Evolutionary conservation across 2,113 vertebrate genomes (phyloP).

Genomic region (Balaenoptera acutorostrata): DNA sequence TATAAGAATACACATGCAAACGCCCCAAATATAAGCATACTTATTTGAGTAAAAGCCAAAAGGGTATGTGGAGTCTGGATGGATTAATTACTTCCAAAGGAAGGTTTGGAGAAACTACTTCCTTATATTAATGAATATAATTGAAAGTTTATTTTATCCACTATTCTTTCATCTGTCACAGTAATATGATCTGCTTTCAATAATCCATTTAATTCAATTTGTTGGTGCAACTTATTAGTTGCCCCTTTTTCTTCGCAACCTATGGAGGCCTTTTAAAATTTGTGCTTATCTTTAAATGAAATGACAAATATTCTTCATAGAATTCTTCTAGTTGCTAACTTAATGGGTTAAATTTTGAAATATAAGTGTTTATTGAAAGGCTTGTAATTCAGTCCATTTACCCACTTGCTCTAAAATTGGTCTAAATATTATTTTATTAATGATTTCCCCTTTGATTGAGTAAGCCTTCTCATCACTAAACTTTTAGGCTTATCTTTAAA

Average conservation of each 20-base stretch:
- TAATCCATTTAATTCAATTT: not conserved
- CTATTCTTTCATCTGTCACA: not conserved
- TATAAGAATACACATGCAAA: not conserved
- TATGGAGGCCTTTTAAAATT: not conserved
- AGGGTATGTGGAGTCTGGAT: not conserved
- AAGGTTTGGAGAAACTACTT: not conserved
- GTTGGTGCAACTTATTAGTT: not conserved
- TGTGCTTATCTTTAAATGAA: conserved; percentile 29
- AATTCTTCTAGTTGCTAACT: conserved; percentile 1
- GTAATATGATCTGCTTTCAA: not conserved
- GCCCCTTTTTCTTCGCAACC: not conserved
- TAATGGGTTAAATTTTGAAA: conserved; percentile 34
- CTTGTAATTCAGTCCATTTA: not conserved
- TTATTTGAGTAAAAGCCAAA: not conserved
- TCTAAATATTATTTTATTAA: conserved; percentile 40
- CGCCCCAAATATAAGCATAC: not conserved
- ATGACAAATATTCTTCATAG: conserved; percentile 5
- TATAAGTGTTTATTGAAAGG: not conserved
- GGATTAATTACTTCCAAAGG: not conserved
- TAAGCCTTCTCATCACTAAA: not conserved
- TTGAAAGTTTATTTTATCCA: conserved; percentile 28
- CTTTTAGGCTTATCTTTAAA: conserved; percentile 5
- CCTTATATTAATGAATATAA: not conserved
- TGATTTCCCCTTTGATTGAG: not conserved
- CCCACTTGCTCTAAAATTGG: conserved; percentile 4